A percentile compares a stretch with the other conserved stretches of the same genome.
phyloP scores from a whole-genome alignment of 2,888 invertebrate genomes.

The Cordilura impudica region DNA sequence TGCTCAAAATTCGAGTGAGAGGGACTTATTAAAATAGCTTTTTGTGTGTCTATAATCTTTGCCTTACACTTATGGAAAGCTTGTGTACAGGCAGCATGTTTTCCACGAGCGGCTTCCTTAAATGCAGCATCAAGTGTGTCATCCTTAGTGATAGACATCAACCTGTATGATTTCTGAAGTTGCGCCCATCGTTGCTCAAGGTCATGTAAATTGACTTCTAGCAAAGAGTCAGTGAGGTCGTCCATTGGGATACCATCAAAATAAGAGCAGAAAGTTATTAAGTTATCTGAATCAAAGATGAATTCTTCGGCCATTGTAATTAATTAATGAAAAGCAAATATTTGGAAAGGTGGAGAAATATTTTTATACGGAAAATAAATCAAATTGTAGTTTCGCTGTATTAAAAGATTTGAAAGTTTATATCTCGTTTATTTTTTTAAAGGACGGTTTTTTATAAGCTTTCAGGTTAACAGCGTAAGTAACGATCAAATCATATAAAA shows the following conservation, averaged over 20 bases:
- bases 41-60: background rate
- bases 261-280: background rate
- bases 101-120: background rate
- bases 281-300: background rate
- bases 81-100: background rate
- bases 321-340: too few relatives aligned
- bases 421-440: too few relatives aligned
- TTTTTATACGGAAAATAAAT: too few relatives aligned
- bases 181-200: background rate
- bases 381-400: too few relatives aligned
- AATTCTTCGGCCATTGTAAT: background rate
- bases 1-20: background rate
- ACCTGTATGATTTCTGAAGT: conserved; percentile 1
- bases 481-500: too few relatives aligned
- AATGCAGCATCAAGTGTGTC: background rate
- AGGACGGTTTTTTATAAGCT: too few relatives aligned
- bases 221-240: background rate
- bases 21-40: background rate
- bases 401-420: too few relatives aligned
- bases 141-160: background rate
- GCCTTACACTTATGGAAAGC: background rate
- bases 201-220: background rate
- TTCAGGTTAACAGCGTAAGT: too few relatives aligned
- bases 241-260: background rate
- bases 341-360: too few relatives aligned